phyloP scores from a whole-genome alignment of 1,140 invertebrate species.

The Spodoptera litura region DNA sequence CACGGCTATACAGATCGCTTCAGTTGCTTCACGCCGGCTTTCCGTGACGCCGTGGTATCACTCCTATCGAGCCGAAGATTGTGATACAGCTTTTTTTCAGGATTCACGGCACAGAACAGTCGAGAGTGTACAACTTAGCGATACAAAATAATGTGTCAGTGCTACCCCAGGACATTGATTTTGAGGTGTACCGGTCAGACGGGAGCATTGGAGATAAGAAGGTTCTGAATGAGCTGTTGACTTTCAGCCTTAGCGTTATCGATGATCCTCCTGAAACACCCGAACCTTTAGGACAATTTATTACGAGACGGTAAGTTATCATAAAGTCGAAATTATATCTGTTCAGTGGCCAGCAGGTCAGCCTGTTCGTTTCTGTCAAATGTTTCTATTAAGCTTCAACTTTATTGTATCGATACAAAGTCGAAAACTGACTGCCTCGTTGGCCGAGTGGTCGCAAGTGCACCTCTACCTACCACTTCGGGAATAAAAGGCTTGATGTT shows the following conservation, averaged over 20 bases:
- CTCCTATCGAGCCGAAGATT: too few species aligned
- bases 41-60: too few species aligned
- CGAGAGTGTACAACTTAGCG: constrained; percentile 62
- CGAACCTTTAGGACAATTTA: constrained; percentile 60
- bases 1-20: too few species aligned
- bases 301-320: constrained; percentile 62
- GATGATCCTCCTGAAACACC: constrained; percentile 50
- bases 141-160: constrained; percentile 62
- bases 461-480: too few species aligned
- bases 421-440: too few species aligned
- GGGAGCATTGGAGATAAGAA: constrained; percentile 49
- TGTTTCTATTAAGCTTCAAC: too few species aligned
- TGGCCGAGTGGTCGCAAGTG: too few species aligned
- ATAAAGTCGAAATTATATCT: not conserved
- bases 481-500: too few species aligned
- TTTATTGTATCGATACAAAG: too few species aligned
- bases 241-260: constrained; percentile 49
- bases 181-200: constrained; percentile 63
- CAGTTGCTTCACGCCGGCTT: too few species aligned
- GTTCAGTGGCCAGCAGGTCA: too few species aligned
- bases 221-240: constrained; percentile 57
- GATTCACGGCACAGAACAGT: constrained; percentile 69
- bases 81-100: constrained; percentile 50
- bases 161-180: constrained; percentile 57
- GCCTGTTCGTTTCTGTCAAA: too few species aligned